Base-by-base conservation (phyloP, 2,888 invertebrate genomes). In the Cheilosia pagana region DNA sequence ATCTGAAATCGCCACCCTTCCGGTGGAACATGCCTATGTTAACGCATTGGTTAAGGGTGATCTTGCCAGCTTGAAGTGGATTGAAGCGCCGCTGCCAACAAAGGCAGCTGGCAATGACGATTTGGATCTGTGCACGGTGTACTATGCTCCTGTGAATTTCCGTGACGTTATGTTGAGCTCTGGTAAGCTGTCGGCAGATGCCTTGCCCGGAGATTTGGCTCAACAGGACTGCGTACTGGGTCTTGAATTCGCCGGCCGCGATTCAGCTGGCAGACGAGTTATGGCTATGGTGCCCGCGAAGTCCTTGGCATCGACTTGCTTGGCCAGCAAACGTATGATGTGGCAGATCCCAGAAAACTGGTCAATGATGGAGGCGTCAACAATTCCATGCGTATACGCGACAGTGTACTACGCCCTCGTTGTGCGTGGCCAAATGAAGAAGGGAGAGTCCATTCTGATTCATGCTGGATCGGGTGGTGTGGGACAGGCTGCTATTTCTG, bases 101-200 rank as follows among this genome's bases (percentile, higher is more conserved):
- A 94, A 94, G 89, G 79, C 78, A 23, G 89, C 88, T 48, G 70
- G 60, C 31, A 8, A 72, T 16, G 76, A 76, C n/a, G 92, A 94
- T 81, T 90, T 93, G 14, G 95, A 96, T 88, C 92, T 97, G 57
- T 98, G 98, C 92, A 94, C 94, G 86, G 98, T 98, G 14, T 96
- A 98, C 92, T 98, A 97, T 92, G 96, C 98, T 1, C 97, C 98
- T 48, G 94, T 99, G 82, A 99, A 99, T 93, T 99, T 99, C 96
- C 95, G 99, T 87, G 99, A 99, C 92, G 95, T 99, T 88, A 99
- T 99, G 99, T 93, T 99, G 90, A 98, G 99, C 31, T 98, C 98
- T 25, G 99, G 99, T 88, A 98, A 99, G 93, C 94, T 99, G 86
- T 97, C 99, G 67, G 98, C 98, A 35, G 99, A 99, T 93, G 98